Evolutionary conservation across 2,888 invertebrate species (phyloP).

Genomic region (Hoplodrina ambigua): DNA sequence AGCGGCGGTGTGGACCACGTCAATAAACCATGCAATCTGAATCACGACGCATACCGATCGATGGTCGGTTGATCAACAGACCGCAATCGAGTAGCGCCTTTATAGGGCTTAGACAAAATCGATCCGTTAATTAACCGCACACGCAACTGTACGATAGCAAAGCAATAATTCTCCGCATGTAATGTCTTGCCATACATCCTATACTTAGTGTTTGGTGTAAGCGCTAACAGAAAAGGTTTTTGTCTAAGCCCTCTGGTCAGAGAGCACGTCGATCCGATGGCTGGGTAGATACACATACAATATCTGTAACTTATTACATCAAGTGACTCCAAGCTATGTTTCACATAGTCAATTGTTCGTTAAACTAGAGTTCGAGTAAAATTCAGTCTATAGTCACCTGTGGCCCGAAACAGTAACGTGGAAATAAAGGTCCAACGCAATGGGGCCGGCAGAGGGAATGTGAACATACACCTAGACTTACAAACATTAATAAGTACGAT

Average conservation of each 20-base stretch:
- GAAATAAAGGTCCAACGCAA: constrained; percentile 35
- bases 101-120: not conserved
- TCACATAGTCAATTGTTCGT: constrained; percentile 44
- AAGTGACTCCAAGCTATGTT: constrained; percentile 18
- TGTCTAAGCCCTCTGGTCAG: not conserved
- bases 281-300: not conserved
- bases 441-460: constrained; percentile 58
- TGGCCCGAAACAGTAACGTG: constrained; percentile 40
- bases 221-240: not conserved
- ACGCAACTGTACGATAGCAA: not conserved
- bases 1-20: not conserved
- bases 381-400: constrained; percentile 62
- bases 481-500: constrained; percentile 58
- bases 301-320: constrained; percentile 3
- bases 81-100: not conserved
- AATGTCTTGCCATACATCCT: not conserved
- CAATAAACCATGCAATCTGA: not conserved
- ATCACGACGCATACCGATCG: not conserved
- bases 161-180: not conserved
- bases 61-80: not conserved
- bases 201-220: not conserved
- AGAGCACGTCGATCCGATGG: not conserved
- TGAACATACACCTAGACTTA: constrained; percentile 57
- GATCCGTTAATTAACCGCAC: not conserved
- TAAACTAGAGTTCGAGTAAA: constrained; percentile 54